Evolutionary conservation across 2,888 invertebrate genomes (phyloP), one percentile per base, ranked within the genome.

Genomic region (Siphlonurus alternatus): DNA sequence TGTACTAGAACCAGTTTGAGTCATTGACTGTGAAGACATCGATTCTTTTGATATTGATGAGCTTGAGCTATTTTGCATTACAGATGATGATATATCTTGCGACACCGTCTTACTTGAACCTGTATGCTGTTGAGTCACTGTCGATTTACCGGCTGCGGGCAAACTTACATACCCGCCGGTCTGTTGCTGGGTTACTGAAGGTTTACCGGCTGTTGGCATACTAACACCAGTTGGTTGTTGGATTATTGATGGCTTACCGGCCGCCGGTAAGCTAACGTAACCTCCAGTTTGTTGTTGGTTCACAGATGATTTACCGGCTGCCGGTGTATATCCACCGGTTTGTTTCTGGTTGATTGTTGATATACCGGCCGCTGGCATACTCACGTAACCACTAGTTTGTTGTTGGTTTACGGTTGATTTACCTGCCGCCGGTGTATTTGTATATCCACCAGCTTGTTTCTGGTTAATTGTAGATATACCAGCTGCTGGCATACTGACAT

Each of bases 121-220:
- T 10, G 38, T 38, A 10, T 38, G 18, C 53, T 1, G 61, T 20
- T 23, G 59, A 59, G 1, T 23, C 61, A 38, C 54, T 2, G 59
- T 60, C 19, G 64, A 60, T 20, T 53, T 60, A 1, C 60, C 59
- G n/a, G 64, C 53, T 10, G 61, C n/a, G 1, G 62, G 22, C 23
- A 18, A 3, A 53, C 20, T 53, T n/a, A n/a, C 53, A 19, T 25
- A 3, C 10, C 10, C 63, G 19, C 25, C 61, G 10, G 56, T 22
- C 18, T 25, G 63, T 20, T 63, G 54, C 59, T 63, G 54, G 25
- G 38, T 2, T 38, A 63, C 59, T 19, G 64, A 64, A 25, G 64
- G 64, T 51, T 64, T 64, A n/a, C 64, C 64, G 10, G 64, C 64
- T 15, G 64, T 59, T 2, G 64, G 64, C 23, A 56, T 56, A 56